Base-by-base conservation (phyloP, 1,140 invertebrate species). In the Pantala flavescens region DNA sequence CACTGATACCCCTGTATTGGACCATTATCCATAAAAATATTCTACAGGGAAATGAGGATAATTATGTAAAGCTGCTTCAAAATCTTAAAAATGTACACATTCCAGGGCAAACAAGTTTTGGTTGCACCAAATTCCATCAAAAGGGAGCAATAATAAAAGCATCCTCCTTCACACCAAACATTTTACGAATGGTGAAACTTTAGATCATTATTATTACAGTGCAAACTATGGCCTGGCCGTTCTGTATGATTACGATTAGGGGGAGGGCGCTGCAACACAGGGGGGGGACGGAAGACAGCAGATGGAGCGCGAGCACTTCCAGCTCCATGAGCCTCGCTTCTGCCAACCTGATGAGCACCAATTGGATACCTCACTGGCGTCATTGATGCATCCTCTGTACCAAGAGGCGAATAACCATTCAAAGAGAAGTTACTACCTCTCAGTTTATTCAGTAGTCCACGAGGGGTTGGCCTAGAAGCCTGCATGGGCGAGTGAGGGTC, bases 351-450 rank as follows among this genome's bases (percentile, higher is more conserved):
- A 21, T 63, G 49, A 21, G 16, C n/a, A 21, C 16, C 49, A 63
- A 3, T 63, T 21, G 49, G 49, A 21, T 16, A 5, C 49, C 49
- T 63, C 14, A 63, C 49, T 19, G 49, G 49, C 14, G 49, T 63
- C 49, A 63, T 16, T 19, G 49, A 63, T 63, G 49, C 49, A 63
- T 63, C 49, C 16, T 63, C 49, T 19, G 49, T 63, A 12, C 49
- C 49, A 16, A 63, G 49, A 19, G 49, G 49, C 12, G 49, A 16
- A 63, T 63, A 63, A 21, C 49, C 49, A 63, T 63, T 63, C 49
- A 63, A 63, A 63, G 49, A 63, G 49, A 63, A 63, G 49, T 63
- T 63, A 21, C 49, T 63, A 63, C 49, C 49, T 63, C 49, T 63
- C 49, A 63, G 49, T 21, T 63, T 63, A 21, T 63, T 63, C 49